These are phyloP conservation scores for Megaceryle maxima DNA, from an alignment of 2,113 vertebrate genomes.

Conservation along the genomic window DNA sequence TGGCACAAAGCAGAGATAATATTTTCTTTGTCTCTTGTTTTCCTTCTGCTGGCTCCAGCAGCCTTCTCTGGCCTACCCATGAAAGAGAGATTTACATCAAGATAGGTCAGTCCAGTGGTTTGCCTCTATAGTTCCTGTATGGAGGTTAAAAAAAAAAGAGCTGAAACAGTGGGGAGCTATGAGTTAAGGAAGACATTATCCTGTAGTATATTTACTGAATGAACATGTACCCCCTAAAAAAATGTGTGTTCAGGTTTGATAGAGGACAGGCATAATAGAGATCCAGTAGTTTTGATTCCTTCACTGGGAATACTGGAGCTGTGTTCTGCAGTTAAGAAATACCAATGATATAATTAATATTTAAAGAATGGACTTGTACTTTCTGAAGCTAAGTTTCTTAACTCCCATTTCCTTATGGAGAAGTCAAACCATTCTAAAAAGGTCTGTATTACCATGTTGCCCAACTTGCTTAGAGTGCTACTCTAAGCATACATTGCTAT, in stretches of 20 bases:
- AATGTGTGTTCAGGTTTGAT: not conserved
- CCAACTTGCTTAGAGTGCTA: not conserved
- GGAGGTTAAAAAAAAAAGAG: not conserved
- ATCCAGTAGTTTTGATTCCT: not conserved
- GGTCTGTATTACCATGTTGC: not conserved
- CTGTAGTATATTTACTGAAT: not conserved
- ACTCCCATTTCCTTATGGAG: not conserved
- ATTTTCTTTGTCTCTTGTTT: slow-evolving; percentile 22
- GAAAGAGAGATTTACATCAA: not conserved
- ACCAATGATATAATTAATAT: not conserved
- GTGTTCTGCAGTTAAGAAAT: not conserved
- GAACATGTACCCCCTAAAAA: not conserved
- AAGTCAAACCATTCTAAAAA: not conserved
- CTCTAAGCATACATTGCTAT: not conserved
- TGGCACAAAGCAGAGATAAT: not conserved
- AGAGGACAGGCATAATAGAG: not conserved
- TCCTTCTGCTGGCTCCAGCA: not conserved
- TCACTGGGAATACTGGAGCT: not conserved
- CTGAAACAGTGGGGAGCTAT: not conserved
- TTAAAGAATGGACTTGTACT: not conserved
- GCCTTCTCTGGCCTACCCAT: not conserved
- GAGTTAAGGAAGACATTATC: not conserved
- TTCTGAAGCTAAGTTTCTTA: not conserved
- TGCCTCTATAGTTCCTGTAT: not conserved
- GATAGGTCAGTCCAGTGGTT: not conserved